Evolutionary conservation across 2,888 invertebrate species (phyloP), one percentile per base, ranked within the genome.

Genomic region (Machimus atricapillus): DNA sequence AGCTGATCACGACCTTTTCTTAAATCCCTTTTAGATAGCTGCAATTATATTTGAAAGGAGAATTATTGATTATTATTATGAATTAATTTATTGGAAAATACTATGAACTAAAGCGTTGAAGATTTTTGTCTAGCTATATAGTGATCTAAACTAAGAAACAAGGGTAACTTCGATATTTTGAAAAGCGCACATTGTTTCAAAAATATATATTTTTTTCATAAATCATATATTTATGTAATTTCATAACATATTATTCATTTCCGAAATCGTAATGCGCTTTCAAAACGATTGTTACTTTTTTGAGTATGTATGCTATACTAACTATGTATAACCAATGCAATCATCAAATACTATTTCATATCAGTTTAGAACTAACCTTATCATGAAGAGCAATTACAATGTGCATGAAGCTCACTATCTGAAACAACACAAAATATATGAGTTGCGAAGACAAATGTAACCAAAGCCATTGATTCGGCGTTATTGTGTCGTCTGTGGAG

Each of bases 401-500:
- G 90, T 97, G 97, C 46, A 97, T 97, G 91, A 99, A 99, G 89
- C 96, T 97, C 0, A 98, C 97, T 92, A 98, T 98, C 91, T 98
- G 98, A 91, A 98, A 98, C 1, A 98, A 94, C 77, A 98, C 97
- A 91, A 98, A 97, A 92, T 98, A 98, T 89, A 99, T 98, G 6
- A 98, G 94, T 92, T 98, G 98, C 6, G 97, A 97, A 0, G 98
- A 98, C 31, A 99, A 94, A 92, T 98, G 98, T 87, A 98, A 94
- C 98, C 98, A 99, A 79, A 97, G 94, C 94, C 97, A 97, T 90
- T 97, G 96, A 73, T 91, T 92, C 27, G 90, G 91, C 0, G 91
- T 91, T 46, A 91, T 90, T 87, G 91, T 91, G 34, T 93, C 93
- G 43, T 93, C 90, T 92, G 92, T 12, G 93, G 94, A 93, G 93